Conservation (phyloP, 2,888 invertebrate species). For the Spodoptera picta region DNA sequence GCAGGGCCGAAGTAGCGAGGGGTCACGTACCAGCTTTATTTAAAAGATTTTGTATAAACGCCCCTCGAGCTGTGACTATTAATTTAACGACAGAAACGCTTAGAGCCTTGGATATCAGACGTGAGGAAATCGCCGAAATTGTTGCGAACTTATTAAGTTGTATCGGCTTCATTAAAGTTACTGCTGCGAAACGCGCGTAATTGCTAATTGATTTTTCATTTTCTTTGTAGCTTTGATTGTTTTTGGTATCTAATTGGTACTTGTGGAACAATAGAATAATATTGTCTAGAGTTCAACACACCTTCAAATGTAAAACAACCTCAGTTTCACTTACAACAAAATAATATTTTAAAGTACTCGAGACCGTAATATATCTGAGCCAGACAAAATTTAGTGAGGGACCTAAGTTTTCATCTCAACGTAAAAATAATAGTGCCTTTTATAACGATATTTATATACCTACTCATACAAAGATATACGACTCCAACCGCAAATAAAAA, state of each 20-base stretch:
- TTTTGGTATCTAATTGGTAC: no score
- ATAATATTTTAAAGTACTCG: no score
- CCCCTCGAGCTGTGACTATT: constrained; percentile 75
- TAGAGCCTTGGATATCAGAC: constrained; percentile 67
- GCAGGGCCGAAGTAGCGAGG: constrained; percentile 70
- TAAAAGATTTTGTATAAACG: constrained; percentile 82
- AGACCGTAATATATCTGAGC: no score
- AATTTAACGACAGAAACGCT: constrained; percentile 75
- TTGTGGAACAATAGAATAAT: no score
- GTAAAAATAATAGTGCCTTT: no score
- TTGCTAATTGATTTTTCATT: constrained; percentile 2
- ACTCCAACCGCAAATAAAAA: constrained; percentile 13
- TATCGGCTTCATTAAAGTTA: constrained; percentile 15
- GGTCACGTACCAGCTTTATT: constrained; percentile 84
- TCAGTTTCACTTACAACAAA: no score
- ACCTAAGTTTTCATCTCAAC: background rate
- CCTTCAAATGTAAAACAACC: no score
- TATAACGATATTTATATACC: no score
- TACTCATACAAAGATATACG: constrained; percentile 9
- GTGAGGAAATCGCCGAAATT: constrained; percentile 62
- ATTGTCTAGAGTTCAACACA: no score
- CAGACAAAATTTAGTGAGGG: no score
- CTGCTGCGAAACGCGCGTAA: no score
- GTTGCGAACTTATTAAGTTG: constrained; percentile 35
- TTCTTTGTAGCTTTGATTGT: background rate